These are phyloP conservation scores for Nylanderia fulva DNA, from an alignment of 1,140 invertebrate genomes.

Conservation along the genomic window DNA sequence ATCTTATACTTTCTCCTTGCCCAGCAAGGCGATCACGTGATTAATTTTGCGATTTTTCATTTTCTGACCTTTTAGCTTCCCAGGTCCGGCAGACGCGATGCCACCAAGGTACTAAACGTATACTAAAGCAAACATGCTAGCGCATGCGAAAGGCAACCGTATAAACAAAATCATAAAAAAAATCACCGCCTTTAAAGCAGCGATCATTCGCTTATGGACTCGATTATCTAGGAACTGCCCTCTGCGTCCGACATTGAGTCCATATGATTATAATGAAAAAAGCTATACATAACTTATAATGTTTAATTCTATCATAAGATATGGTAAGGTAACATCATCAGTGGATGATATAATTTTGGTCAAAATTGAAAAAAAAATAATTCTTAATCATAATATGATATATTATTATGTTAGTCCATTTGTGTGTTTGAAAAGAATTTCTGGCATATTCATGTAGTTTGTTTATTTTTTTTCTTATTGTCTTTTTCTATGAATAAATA, in stretches of 20 bases:
- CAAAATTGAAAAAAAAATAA: too few relatives aligned
- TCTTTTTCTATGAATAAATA: conserved; percentile 31
- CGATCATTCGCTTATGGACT: conserved; percentile 70
- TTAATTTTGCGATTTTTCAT: conserved; percentile 85
- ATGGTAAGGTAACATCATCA: conserved; percentile 69
- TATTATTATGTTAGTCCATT: conserved; percentile 51
- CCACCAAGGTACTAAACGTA: conserved; percentile 85
- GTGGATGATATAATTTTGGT: conserved; percentile 39
- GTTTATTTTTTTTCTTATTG: conserved; percentile 56
- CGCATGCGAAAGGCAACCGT: conserved; percentile 71
- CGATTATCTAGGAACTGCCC: conserved; percentile 74
- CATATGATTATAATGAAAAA: conserved; percentile 70
- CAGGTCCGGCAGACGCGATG: conserved; percentile 86
- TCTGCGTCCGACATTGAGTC: conserved; percentile 70
- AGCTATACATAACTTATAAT: conserved; percentile 72
- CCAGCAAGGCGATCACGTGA: conserved; percentile 73
- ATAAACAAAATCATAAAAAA: conserved; percentile 55
- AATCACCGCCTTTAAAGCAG: conserved; percentile 65
- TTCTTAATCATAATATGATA: conserved; percentile 42
- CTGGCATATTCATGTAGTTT: conserved; percentile 60
- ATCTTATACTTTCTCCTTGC: conserved; percentile 84
- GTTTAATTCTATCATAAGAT: conserved; percentile 72
- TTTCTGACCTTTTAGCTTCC: conserved; percentile 86
- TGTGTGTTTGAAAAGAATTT: conserved; percentile 60
- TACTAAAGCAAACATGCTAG: conserved; percentile 74